A percentile compares a stretch with the other conserved stretches of the same genome.
phyloP scores from a whole-genome alignment of 2,797 vertebrate genomes.

The Eulemur rubriventer region DNA sequence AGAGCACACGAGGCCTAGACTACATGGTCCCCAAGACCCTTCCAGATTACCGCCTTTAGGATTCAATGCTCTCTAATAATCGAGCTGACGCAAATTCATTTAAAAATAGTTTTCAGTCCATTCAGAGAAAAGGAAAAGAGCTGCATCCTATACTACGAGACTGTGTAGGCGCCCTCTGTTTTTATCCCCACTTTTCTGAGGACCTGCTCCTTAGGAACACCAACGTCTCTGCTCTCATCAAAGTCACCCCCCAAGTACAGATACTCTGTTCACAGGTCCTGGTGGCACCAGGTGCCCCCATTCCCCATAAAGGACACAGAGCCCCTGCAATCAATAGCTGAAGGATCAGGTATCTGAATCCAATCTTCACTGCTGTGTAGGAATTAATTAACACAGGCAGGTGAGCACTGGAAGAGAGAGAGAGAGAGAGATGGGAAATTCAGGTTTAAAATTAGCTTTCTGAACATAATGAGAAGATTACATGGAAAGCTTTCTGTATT shows the following conservation, averaged over 20 bases:
- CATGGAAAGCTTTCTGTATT: background rate
- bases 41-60: background rate
- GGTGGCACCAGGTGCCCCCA: too few relatives aligned
- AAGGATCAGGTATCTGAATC: background rate
- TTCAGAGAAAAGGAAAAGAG: background rate
- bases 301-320: background rate
- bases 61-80: background rate
- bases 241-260: background rate
- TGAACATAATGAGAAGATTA: slow-evolving; percentile 1
- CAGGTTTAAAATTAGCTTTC: background rate
- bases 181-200: background rate
- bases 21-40: background rate
- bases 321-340: background rate
- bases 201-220: background rate
- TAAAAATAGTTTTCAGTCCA: background rate
- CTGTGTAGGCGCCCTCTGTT: background rate
- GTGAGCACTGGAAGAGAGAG: background rate
- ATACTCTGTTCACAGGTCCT: background rate
- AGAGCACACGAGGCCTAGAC: fast-evolving
- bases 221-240: background rate
- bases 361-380: background rate
- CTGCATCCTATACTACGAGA: fast-evolving
- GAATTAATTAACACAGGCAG: background rate
- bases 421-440: background rate
- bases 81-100: background rate